Base-by-base conservation (phyloP, 2,797 vertebrate species). In the Melanotaenia boesemani region DNA sequence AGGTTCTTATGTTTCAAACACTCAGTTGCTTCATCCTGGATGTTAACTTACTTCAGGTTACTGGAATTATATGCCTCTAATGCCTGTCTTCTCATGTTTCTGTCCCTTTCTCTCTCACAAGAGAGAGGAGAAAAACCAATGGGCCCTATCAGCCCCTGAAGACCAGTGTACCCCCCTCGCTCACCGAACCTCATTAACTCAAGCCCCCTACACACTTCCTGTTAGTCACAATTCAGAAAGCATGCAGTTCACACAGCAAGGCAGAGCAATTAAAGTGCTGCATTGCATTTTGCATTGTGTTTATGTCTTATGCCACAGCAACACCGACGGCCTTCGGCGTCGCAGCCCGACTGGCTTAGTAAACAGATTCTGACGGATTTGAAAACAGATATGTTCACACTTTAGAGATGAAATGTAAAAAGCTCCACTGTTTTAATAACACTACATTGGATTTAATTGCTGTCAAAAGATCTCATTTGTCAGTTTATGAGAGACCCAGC, bases 171-270 rank as follows among this genome's bases (percentile, higher is more conserved):
- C 26, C 56, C 61, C 71, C 81, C 68, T 82, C 58, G 77, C 80
- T 87, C 80, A 87, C 77, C 78, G 82, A 87, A 85, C 81, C 91
- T 87, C 87, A 92, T 91, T 91, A 92, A 87, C 89, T 90, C 48
- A 13, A 85, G 85, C 85, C 74, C 67, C 79, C 84, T 85, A 80
- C 81, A 83, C 87, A 74, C 75, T 89, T 83, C 61, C 79, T 88
- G 90, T 93, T 91, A 93, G 89, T 90, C 88, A 93, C 91, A 91
- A 91, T 77, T 93, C 92, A 92, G 88, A 91, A 91, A 91, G 89
- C 91, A 84, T 89, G 81, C 68, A 86, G 86, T 84, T 74, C 72
- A 84, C 58, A 77, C 62, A 67, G 71, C 78, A 78, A 46, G 37
- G 70, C 63, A 57, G 10, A 72, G 67, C 83, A 79, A 86, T 89